Evolutionary conservation across 2,113 vertebrate genomes (phyloP).

Genomic region (Triplophysa rosa): DNA sequence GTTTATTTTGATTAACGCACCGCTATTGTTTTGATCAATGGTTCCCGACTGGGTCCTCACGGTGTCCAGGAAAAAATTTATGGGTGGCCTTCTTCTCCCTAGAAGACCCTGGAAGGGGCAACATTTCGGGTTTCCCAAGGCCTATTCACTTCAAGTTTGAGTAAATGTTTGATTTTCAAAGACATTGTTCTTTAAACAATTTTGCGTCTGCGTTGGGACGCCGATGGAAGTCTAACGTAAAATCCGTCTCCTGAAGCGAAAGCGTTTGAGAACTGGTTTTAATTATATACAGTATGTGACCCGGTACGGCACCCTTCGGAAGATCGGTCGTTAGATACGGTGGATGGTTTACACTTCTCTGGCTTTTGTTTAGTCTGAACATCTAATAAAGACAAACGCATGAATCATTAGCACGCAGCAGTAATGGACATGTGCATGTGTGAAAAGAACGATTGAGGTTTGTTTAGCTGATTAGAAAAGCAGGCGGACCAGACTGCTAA

Average conservation of each 20-base stretch:
- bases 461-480: slow-evolving; percentile 48
- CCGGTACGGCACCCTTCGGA: slow-evolving; percentile 16
- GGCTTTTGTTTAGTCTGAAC: slow-evolving; percentile 65
- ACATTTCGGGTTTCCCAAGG: no score
- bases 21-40: slow-evolving; percentile 53
- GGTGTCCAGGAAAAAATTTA: no score
- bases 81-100: no score
- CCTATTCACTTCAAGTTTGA: no score
- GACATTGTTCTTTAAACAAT: not conserved
- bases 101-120: no score
- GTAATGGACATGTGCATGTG: slow-evolving; percentile 44
- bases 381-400: slow-evolving; percentile 46
- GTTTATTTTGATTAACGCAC: slow-evolving; percentile 57
- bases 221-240: not conserved
- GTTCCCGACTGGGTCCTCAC: not conserved
- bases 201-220: not conserved
- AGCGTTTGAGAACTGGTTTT: slow-evolving; percentile 7
- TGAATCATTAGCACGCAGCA: slow-evolving; percentile 39
- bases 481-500: slow-evolving; percentile 30
- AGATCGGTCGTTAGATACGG: slow-evolving; percentile 58
- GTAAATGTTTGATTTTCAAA: no score
- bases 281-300: not conserved
- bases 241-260: slow-evolving; percentile 6
- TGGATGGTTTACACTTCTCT: slow-evolving; percentile 53
- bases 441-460: slow-evolving; percentile 22